Base-by-base conservation (phyloP, 2,888 invertebrate genomes). In the Tortricodes alternella region DNA sequence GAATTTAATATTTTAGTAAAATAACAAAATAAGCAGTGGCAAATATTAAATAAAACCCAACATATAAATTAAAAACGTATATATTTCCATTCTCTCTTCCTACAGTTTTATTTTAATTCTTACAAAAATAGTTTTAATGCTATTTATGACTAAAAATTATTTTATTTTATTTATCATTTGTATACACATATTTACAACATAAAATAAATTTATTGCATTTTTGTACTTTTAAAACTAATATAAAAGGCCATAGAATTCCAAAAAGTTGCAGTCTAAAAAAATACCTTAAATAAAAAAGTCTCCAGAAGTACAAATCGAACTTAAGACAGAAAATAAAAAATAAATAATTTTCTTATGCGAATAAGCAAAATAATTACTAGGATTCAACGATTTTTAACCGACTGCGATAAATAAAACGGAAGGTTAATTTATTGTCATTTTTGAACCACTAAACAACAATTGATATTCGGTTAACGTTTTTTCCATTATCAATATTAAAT, bases 121-220 rank as follows among this genome's bases (percentile, higher is more conserved):
- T 62, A 63, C 43, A 51, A 46, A 41, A 7, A 9, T 24, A 23
- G 8, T 53, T 38, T 46, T 53, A 46, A 38, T 27, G 19, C 52
- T 44, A 52, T 27, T 37, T 55, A 48, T 34, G 8, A 41, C 53
- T 55, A 55, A 35, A 1, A 48, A 53, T 53, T 49, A 55, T 49
- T 49, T 55, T 55, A 74, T 80, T 71, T 74, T 72, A 75, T 73
- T 73, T 73, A 72, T 78, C 58, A 68, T 70, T 69, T 80, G 81
- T 89, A 88, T 88, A 86, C 88, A 89, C 88, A 89, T 89, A 89
- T 89, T 89, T 89, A 89, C 89, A 89, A 85, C 83, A 81, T 64
- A 65, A 67, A 62, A 61, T 66, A 78, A 73, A 68, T 72, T 67
- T 76, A 83, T 84, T 83, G 74, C 76, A 72, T 76, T 64, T 65